Percentiles rank a stretch among this genome's conserved stretches.
phyloP scores from a whole-genome alignment of 2,113 vertebrate species.

The Pygoscelis antarcticus region DNA sequence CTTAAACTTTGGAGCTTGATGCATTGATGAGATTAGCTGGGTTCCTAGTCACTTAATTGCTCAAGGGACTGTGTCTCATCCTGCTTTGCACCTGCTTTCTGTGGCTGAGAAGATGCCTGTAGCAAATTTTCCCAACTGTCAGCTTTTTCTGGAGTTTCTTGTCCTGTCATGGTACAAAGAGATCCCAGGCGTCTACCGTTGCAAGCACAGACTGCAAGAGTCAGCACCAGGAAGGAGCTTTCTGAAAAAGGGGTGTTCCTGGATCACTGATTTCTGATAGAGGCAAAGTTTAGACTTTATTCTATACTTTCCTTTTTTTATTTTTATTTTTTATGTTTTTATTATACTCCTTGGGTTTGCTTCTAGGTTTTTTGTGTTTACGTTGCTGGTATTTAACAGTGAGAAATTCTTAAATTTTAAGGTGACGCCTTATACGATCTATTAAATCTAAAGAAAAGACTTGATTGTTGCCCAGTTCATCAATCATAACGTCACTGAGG shows the following conservation, averaged over 20 bases:
- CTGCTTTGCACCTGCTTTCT: neutral
- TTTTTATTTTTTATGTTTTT: neutral
- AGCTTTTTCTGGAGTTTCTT: neutral
- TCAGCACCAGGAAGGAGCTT: neutral
- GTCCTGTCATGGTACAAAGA: neutral
- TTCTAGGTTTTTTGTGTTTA: neutral
- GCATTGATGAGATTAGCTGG: neutral
- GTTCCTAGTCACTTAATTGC: neutral
- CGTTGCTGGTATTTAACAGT: neutral
- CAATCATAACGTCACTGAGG: neutral
- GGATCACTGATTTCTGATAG: neutral
- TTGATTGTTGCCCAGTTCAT: neutral
- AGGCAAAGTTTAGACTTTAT: neutral
- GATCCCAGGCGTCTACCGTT: neutral
- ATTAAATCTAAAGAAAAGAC: neutral
- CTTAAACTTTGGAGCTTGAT: neutral
- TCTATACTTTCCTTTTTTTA: neutral
- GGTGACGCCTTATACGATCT: rapidly evolving
- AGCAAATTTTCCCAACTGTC: neutral
- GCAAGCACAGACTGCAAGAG: neutral
- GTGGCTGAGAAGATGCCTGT: neutral
- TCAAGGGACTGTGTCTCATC: neutral
- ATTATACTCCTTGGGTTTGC: neutral
- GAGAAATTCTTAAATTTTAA: neutral
- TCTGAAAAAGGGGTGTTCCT: neutral